Base-by-base conservation (phyloP, 2,797 vertebrate species). In the Tauraco hartlaubi region DNA sequence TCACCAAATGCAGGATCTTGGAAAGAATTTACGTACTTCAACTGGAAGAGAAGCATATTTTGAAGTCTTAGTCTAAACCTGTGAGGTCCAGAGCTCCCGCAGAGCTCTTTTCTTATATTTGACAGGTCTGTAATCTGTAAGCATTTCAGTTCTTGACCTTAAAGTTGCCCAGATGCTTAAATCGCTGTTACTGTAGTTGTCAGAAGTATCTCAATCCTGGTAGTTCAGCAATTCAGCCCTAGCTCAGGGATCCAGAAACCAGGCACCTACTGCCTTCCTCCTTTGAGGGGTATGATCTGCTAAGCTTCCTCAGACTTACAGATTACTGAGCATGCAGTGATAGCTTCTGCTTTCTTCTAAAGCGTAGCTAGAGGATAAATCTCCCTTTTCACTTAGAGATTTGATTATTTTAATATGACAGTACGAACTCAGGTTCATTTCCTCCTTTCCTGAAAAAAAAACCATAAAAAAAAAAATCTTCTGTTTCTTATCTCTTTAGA, bases 151-250 rank as follows among this genome's bases (percentile, higher is more conserved):
- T 94, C 91, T 91, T 93, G 94, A 94, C 94, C 91, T 96, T 94
- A 91, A 90, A 96, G 89, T 90, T 94, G 91, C 89, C 91, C 94
- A 94, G 78, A 91, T 93, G 92, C 89, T 96, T 92, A 95, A 95
- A 95, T 93, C 54, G 0, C 86, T 94, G 89, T 89, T 87, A 72
- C 78, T 15, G 61, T 68, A 85, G 84, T 88, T 95, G 91, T 93
- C 95, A 92, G 92, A 93, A 96, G 76, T 94, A 86, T 88, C 83
- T 94, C 82, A 94, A 86, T 90, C 64, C 79, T 90, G 33, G 82
- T 81, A 96, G 91, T 95, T 97, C 90, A 88, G 76, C 94, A 95
- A 78, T 90, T 90, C 82, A 92, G 56, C 29, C 68, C 68, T 71
- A 85, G 94, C 87, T 88, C 67, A 48, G 28, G 59, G 63, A 91